A percentile compares a stretch with the other conserved stretches of the same genome.
Evolutionary conservation across 2,888 invertebrate species (phyloP).

Genomic region (Sminthurinus aureus): DNA sequence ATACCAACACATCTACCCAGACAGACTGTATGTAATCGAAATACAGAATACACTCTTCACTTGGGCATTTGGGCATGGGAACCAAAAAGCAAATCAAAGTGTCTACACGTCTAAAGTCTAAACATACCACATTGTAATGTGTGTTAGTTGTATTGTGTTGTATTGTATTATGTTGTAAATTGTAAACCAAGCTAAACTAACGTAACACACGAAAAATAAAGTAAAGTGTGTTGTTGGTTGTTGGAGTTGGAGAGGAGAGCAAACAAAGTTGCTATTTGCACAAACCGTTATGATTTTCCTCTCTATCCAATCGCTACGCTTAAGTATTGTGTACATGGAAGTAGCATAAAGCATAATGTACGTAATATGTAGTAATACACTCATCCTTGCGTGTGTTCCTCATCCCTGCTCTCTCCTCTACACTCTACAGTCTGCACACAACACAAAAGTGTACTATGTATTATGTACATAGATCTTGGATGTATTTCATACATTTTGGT

Average conservation of each 20-base stretch:
- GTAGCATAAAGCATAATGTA: neutral
- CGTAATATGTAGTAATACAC: neutral
- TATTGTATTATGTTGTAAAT: neutral
- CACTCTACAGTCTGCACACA: neutral
- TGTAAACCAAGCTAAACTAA: too few relatives aligned
- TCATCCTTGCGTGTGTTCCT: neutral
- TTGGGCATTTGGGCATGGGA: constrained; percentile 12
- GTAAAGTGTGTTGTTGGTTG: neutral
- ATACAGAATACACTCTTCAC: too few relatives aligned
- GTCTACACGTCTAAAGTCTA: too few relatives aligned
- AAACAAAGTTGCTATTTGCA: constrained; percentile 26
- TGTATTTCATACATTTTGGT: neutral
- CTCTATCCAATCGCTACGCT: neutral
- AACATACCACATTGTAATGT: neutral
- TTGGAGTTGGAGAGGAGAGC: neutral
- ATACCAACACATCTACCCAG: too few relatives aligned
- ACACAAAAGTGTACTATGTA: neutral
- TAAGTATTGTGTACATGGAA: too few relatives aligned
- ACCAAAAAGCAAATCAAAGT: constrained; percentile 16
- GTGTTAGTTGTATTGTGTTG: neutral
- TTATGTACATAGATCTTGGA: neutral
- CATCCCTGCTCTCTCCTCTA: neutral
- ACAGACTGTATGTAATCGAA: too few relatives aligned
- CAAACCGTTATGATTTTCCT: constrained; percentile 26
- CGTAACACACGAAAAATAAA: neutral